Percentiles rank a stretch among this genome's conserved stretches.
Conservation (phyloP, 2,888 invertebrate species). For the Tortrix viridana region DNA sequence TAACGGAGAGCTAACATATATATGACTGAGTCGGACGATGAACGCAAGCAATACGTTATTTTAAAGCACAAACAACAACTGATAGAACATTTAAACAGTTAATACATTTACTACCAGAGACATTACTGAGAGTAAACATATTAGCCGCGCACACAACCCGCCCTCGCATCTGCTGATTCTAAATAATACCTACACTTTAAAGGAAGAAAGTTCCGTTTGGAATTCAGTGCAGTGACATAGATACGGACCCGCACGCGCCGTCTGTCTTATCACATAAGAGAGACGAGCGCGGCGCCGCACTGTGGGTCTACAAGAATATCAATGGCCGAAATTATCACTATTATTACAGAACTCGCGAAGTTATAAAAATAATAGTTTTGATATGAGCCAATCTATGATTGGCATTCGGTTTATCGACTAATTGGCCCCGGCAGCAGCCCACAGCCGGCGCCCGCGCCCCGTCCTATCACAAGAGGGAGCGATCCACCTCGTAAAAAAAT, state of each 20-base stretch:
- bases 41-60: no score
- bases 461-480: constrained; percentile 43
- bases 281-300: constrained; percentile 12
- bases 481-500: constrained; percentile 49
- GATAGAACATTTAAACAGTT: no score
- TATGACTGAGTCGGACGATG: no score
- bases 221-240: constrained; percentile 29
- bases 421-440: constrained; percentile 27
- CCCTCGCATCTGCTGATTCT: constrained; percentile 9
- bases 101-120: no score
- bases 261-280: constrained; percentile 22
- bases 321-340: constrained; percentile 19
- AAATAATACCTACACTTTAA: constrained; percentile 9
- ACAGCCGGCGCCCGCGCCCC: constrained; percentile 13
- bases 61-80: no score
- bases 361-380: constrained; percentile 5
- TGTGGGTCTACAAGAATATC: constrained; percentile 22
- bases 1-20: no score
- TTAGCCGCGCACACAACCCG: background rate
- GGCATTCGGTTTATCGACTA: constrained; percentile 21
- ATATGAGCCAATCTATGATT: constrained; percentile 28
- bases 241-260: constrained; percentile 14
- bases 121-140: no score
- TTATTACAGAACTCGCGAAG: background rate
- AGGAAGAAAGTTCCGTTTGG: constrained; percentile 28